phyloP scores from a whole-genome alignment of 2,888 invertebrate genomes.

The Embidobia sp. region DNA sequence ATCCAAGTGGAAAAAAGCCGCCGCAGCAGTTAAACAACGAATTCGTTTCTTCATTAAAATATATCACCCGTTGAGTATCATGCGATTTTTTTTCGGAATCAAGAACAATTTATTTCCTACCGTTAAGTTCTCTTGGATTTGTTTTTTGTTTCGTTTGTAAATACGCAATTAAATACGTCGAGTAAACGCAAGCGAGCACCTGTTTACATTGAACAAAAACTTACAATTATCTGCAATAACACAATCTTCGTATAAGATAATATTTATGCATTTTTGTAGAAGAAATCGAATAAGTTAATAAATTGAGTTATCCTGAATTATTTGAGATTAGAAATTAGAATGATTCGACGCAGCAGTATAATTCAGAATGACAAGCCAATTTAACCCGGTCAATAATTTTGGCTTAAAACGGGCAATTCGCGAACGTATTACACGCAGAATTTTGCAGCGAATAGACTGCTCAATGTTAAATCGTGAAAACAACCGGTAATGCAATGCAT shows the following conservation, averaged over 20 bases:
- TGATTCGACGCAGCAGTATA: too few species aligned
- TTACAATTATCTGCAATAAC: too few species aligned
- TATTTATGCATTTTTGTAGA: too few species aligned
- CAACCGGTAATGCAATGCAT: constrained; percentile 43
- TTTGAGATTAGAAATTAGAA: too few species aligned
- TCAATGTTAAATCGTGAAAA: constrained; percentile 38
- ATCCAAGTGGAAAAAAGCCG: too few species aligned
- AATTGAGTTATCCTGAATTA: too few species aligned
- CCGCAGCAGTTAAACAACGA: too few species aligned
- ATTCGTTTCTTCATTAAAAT: constrained; percentile 11
- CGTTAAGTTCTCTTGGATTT: background rate
- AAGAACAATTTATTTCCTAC: constrained; percentile 12
- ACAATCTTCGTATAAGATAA: too few species aligned
- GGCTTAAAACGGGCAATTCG: constrained; percentile 20
- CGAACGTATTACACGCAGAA: constrained; percentile 18
- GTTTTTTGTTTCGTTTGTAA: background rate
- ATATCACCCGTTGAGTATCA: constrained; percentile 3
- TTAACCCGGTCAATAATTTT: constrained; percentile 23
- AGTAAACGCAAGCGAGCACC: too few species aligned
- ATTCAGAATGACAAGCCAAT: background rate
- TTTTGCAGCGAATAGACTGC: constrained; percentile 33
- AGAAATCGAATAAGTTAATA: too few species aligned
- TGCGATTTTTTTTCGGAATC: constrained; percentile 15
- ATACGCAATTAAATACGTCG: too few species aligned
- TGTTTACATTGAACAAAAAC: too few species aligned